Conservation (phyloP, 2,797 vertebrate species). For the Amphiprion clarkii region DNA sequence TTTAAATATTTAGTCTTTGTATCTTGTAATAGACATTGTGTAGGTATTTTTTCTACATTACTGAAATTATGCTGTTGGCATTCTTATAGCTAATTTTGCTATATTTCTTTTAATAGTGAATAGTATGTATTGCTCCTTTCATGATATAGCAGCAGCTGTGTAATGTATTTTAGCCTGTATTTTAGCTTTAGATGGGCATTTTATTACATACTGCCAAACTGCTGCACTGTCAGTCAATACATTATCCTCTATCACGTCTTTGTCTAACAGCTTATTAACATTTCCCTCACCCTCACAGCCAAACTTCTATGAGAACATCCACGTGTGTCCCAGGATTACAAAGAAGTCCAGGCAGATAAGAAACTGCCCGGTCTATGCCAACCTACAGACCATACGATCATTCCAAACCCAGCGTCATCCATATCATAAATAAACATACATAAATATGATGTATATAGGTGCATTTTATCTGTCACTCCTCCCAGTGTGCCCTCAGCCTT, state of each 20-base stretch:
- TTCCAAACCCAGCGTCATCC: constrained; percentile 34
- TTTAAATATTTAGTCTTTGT: too few relatives aligned
- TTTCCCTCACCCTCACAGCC: constrained; percentile 60
- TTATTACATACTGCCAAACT: constrained; percentile 21
- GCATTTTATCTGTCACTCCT: constrained; percentile 12
- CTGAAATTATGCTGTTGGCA: too few relatives aligned
- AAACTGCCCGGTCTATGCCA: constrained; percentile 79
- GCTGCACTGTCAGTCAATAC: constrained; percentile 7
- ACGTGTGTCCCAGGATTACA: constrained; percentile 58
- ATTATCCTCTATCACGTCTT: neutral
- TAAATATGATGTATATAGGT: neutral
- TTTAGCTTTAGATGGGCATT: neutral
- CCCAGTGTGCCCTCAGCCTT: neutral
- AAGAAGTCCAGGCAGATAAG: constrained; percentile 64
- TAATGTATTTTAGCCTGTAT: neutral
- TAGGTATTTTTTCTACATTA: too few relatives aligned
- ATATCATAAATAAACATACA: constrained; percentile 1
- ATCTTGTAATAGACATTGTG: too few relatives aligned
- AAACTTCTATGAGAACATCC: constrained; percentile 78
- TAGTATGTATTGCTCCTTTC: neutral
- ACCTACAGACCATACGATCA: constrained; percentile 63
- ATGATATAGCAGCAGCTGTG: neutral
- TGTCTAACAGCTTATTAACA: constrained; percentile 38
- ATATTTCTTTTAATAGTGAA: too few relatives aligned
- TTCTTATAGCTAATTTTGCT: neutral